A percentile compares a stretch with the other conserved stretches of the same genome.
phyloP scores from a whole-genome alignment of 2,888 invertebrate genomes.

The Drosophila meridionalis region DNA sequence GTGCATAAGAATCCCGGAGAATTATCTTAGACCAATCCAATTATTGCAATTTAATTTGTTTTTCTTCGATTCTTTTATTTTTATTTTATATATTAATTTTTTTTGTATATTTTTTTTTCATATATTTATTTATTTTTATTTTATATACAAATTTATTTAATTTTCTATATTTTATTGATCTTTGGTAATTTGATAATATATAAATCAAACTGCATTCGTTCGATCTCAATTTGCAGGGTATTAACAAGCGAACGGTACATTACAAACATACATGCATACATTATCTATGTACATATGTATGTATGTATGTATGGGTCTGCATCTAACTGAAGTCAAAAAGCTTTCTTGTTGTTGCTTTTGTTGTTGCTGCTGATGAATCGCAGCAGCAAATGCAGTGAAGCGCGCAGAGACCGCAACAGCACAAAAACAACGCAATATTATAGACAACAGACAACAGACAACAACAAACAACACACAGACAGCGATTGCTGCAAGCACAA shows the following conservation, averaged over 20 bases:
- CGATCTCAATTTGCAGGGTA: background rate
- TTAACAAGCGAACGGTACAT: slow-evolving; percentile 1
- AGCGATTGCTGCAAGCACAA: slow-evolving; percentile 23
- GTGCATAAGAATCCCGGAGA: no score
- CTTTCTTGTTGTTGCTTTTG: slow-evolving; percentile 21
- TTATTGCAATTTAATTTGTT: no score
- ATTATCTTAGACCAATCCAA: no score
- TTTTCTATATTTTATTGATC: no score
- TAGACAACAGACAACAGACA: slow-evolving; percentile 55
- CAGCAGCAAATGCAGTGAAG: slow-evolving; percentile 50
- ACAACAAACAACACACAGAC: slow-evolving; percentile 33
- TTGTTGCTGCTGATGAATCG: slow-evolving; percentile 34
- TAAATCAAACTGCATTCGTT: background rate
- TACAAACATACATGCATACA: background rate
- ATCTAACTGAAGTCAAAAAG: slow-evolving; percentile 24
- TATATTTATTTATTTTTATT: no score
- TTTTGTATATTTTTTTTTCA: no score
- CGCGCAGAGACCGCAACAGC: slow-evolving; percentile 51
- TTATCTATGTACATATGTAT: background rate
- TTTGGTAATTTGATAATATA: background rate
- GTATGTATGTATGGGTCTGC: background rate
- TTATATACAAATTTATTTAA: no score
- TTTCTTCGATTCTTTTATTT: no score
- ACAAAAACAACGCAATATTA: slow-evolving; percentile 40
- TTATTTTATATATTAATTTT: no score